Base-by-base conservation (phyloP, 92 coral and sea anemone species). In the Phenganax stokvisi region DNA sequence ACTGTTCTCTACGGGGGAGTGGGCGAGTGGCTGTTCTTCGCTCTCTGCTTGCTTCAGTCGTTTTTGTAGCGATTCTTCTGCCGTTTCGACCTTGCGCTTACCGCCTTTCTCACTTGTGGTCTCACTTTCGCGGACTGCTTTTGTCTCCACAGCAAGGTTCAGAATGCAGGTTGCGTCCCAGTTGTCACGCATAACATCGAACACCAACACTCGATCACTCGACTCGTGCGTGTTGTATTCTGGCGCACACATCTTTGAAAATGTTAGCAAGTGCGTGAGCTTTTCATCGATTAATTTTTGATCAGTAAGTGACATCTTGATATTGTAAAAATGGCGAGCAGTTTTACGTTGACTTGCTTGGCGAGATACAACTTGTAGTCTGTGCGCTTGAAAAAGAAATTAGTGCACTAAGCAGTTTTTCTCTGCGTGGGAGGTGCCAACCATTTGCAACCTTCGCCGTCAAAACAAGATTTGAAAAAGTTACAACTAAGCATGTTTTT, bases 221-320 rank as follows among this genome's bases (percentile, higher is more conserved):
- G 56, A 61, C 80, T 75, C 80, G 6, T n/a, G 59, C 52, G 62
- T 75, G 66, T 75, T 75, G 80, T 75, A 75, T 75, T 75, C 30
- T 1, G 80, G 80, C 15, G 80, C 80, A 51, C 56, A 75, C 20
- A 75, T 56, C 56, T 56, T 64, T 20, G 70, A 64, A 64, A 64
- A 64, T 44, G 30, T 64, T 37, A 64, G 31, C 30, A 64, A 64
- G 30, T 64, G 37, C 9, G 9, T 6, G 30, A 64, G 70, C 70
- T 44, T 64, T 17, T 64, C 6, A 17, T 64, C 70, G 0, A 7
- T 28, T 2, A 37, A 5, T 37, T 1, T 2, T 37, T 37, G 47
- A 37, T 37, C 47, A 37, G 3, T 5, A 37, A 37, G 47, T 37
- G 47, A 37, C 47, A 37, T 37, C 3, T 37, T 20, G 25, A 20